Percentiles rank a stretch among this genome's conserved stretches.
Evolutionary conservation across 2,888 invertebrate species (phyloP).

Genomic region (Podotricha telesiphe): DNA sequence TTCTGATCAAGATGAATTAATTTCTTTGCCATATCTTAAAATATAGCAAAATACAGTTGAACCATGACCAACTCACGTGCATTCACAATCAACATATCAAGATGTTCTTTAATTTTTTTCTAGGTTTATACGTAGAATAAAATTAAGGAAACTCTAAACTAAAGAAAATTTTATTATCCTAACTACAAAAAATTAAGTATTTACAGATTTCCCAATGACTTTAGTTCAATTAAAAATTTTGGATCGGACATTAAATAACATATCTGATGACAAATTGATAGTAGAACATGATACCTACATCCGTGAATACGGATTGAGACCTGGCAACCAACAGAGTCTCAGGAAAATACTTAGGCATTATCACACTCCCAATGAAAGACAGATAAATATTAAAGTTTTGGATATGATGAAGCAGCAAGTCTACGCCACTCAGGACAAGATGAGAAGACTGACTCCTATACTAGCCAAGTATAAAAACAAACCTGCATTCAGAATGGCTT

Average conservation of each 20-base stretch:
- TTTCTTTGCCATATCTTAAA: too few species aligned
- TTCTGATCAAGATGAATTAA: too few species aligned
- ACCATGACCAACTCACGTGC: too few species aligned
- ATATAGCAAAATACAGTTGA: too few species aligned
- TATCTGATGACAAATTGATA: slow-evolving; percentile 36
- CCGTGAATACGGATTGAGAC: slow-evolving; percentile 31
- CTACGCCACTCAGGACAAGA: slow-evolving; percentile 51
- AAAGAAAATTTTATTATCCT: too few species aligned
- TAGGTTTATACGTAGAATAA: too few species aligned
- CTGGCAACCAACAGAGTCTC: not conserved
- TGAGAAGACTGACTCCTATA: slow-evolving; percentile 44
- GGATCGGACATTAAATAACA: slow-evolving; percentile 21
- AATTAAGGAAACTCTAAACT: too few species aligned
- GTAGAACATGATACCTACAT: slow-evolving; percentile 39
- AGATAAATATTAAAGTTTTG: slow-evolving; percentile 40
- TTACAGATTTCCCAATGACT: slow-evolving; percentile 1
- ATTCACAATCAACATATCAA: too few species aligned
- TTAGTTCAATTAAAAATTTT: not conserved
- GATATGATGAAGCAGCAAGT: slow-evolving; percentile 53
- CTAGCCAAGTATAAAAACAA: slow-evolving; percentile 42
- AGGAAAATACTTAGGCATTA: not conserved
- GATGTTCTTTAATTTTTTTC: too few species aligned
- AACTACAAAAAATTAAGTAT: not conserved
- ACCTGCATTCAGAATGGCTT: slow-evolving; percentile 47
- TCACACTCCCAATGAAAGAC: slow-evolving; percentile 11